Percentiles rank a stretch among this genome's conserved stretches.
These are phyloP conservation scores for Phasianus colchicus DNA, from an alignment of 2,113 vertebrate genomes.

Conservation along the genomic window DNA sequence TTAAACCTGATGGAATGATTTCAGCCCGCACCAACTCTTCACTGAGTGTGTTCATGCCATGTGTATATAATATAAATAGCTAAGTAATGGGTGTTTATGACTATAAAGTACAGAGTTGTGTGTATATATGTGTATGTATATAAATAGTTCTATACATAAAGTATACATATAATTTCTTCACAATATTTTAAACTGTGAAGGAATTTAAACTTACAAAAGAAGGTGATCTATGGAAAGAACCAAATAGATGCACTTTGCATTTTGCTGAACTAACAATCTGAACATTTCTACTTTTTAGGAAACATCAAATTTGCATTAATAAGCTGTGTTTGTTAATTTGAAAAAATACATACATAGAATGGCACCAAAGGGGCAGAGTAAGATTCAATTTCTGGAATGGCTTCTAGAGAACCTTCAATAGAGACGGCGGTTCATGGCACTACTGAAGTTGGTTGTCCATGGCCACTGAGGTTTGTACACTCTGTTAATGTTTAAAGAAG, in stretches of 20 bases:
- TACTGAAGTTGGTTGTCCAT: constrained; percentile 7
- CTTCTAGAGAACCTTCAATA: not conserved
- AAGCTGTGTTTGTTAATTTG: constrained; percentile 75
- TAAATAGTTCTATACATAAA: constrained; percentile 78
- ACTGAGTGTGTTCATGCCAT: constrained; percentile 60
- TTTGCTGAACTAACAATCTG: constrained; percentile 72
- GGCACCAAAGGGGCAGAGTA: constrained; percentile 44
- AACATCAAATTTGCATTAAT: constrained; percentile 67
- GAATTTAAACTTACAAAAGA: constrained; percentile 77
- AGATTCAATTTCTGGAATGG: constrained; percentile 20
- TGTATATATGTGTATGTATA: constrained; percentile 81
- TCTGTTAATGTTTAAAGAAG: constrained; percentile 30
- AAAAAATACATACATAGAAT: not conserved
- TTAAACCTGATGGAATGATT: constrained; percentile 67
- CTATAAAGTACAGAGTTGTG: constrained; percentile 72
- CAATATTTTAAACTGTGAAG: constrained; percentile 88
- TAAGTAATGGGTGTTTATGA: constrained; percentile 70
- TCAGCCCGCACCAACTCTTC: constrained; percentile 67
- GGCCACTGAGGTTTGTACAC: constrained; percentile 39
- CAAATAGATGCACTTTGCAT: constrained; percentile 79
- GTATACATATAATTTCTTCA: constrained; percentile 80
- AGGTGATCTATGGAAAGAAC: constrained; percentile 76
- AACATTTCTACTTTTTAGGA: constrained; percentile 74
- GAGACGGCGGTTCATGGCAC: constrained; percentile 34
- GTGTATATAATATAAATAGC: constrained; percentile 72